Evolutionary conservation across 2,113 vertebrate genomes (phyloP), one percentile per base, ranked within the genome.

Genomic region (Dunckerocampus dactyliophorus): DNA sequence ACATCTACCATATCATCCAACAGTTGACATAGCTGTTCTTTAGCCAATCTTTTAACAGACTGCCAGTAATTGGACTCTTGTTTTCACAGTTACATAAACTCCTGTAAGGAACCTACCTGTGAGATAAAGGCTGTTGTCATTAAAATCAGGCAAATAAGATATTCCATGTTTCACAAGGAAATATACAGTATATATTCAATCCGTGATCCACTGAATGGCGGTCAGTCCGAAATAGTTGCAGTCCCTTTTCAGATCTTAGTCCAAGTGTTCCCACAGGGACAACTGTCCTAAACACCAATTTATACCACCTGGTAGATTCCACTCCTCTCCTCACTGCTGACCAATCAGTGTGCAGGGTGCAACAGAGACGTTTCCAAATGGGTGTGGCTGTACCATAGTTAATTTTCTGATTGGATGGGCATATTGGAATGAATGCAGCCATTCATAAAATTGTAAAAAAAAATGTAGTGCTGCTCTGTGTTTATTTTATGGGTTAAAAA

Each of bases 401-500:
- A 47, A 37, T 46, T 64, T 12, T 54, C 72, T 78, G 81, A 83
- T 84, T 82, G 79, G 81, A 66, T 63, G 72, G 71, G 69, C 72
- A 72, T 39, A 70, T 71, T 65, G 65, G 63, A 63, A 74, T 82
- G 79, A 86, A 87, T 80, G 71, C 71, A 65, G 59, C 77, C 82
- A 84, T 87, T 87, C 77, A 84, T 85, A 82, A 83, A 59, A 21
- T 15, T 22, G 22, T 3, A 51, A 52, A 11, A 52, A 52, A 86
- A 85, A 48, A 63, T 6, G n/a, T 57, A 62, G 67, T 56, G 63
- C 45, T 37, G 34, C 71, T 61, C 49, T 59, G 73, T 82, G 54
- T 89, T 89, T 88, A 77, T 76, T 86, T 86, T 74, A 80, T 80
- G 65, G 65, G 75, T 72, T 68, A 62, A 79, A 80, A 83, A 78